These are phyloP conservation scores for Chalcosyrphus nemorum DNA, from an alignment of 2,888 invertebrate species.

Conservation along the genomic window DNA sequence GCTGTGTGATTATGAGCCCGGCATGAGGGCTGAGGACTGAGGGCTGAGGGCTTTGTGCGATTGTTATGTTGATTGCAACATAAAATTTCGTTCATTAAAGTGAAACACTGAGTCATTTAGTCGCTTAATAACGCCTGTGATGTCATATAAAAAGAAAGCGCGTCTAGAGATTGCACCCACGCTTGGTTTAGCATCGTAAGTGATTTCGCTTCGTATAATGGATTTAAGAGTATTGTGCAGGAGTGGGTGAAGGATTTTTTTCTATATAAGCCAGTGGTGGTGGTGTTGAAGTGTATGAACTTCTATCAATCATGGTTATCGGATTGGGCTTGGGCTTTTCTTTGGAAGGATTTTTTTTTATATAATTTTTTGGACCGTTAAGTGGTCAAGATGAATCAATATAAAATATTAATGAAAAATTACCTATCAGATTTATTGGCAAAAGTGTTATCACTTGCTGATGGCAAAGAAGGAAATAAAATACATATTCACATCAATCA, in stretches of 20 bases:
- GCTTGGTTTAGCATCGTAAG: slow-evolving; percentile 1
- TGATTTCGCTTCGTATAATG: neutral
- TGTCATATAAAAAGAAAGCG: slow-evolving; percentile 36
- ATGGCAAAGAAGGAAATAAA: neutral
- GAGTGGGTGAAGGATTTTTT: neutral
- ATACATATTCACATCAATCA: slow-evolving; percentile 1
- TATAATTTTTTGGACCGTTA: neutral
- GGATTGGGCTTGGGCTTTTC: neutral
- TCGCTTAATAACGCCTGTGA: slow-evolving; percentile 51
- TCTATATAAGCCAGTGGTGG: neutral
- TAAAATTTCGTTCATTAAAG: slow-evolving; percentile 65
- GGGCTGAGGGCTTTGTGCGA: slow-evolving; percentile 43
- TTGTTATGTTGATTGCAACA: slow-evolving; percentile 69
- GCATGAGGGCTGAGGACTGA: slow-evolving; percentile 30
- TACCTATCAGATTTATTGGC: slow-evolving; percentile 5
- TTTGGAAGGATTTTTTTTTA: neutral
- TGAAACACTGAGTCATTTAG: slow-evolving; percentile 56
- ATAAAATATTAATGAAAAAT: slow-evolving; percentile 18
- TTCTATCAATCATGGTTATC: slow-evolving; percentile 33
- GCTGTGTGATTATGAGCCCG: slow-evolving; percentile 43
- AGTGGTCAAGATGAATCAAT: neutral
- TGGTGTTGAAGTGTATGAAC: neutral
- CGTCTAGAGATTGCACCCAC: slow-evolving; percentile 16
- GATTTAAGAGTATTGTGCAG: neutral
- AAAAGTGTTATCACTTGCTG: slow-evolving; percentile 6